Base-by-base conservation (phyloP, 1,140 invertebrate species). In the Dinothrombium tinctorium region DNA sequence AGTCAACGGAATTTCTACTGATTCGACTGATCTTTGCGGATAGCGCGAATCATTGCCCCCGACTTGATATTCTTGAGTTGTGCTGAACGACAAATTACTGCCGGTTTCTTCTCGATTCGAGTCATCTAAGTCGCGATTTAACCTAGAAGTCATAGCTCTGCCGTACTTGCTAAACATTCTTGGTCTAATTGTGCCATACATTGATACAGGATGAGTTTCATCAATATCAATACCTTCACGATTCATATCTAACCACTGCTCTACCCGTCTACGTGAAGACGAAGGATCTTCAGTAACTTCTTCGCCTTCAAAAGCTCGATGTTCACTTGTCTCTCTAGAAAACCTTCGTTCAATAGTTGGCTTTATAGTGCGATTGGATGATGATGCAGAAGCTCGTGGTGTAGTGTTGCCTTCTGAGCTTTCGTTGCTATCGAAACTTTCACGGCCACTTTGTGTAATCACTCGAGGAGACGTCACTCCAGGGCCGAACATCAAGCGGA, bases 191-290 rank as follows among this genome's bases (percentile, higher is more conserved):
- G 33, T 36, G 21, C 19, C 23, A 22, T 36, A 36, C 33, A 36
- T 36, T n/a, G 19, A 22, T 6, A 36, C 23, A n/a, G 33, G 33
- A 20, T 36, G 33, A 36, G 21, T 36, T 7, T 7, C 5, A 20
- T 20, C 33, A 20, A 36, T 20, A 12, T 40, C 17, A 19, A 37
- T 37, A 29, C n/a, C 7, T 11, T 24, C 23, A 22, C 40, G 26
- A 36, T 38, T 39, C 42, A 44, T 45, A 21, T 47, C 32, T 15
- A 51, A 33, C 49, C 50, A 51, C 32, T 50, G 47, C 33, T 51
- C 50, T 14, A 51, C 49, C 31, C 49, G 36, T 28, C 44, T 24
- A 26, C 47, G 44, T n/a, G 39, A 32, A n/a, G 24, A 20, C 19
- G 26, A 26, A 9, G 12, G 12, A 17, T 39, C 37, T 12, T 39